These are phyloP conservation scores for Moxostoma hubbsi DNA, from an alignment of 2,797 vertebrate species.

Conservation along the genomic window DNA sequence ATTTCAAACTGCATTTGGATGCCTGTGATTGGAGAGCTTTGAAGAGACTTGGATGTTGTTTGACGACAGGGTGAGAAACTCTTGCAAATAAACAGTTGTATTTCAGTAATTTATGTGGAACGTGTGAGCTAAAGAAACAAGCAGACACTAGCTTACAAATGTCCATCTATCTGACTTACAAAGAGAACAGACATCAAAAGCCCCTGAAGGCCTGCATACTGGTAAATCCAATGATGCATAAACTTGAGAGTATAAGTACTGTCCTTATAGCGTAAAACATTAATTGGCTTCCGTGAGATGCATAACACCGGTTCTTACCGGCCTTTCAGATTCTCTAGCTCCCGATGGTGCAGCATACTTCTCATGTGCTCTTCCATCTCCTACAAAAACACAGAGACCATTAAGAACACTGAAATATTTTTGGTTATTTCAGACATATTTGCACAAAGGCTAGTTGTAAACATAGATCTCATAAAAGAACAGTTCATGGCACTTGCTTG, in stretches of 20 bases:
- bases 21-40: too few relatives aligned
- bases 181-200: background rate
- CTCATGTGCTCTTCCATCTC: slow-evolving; percentile 97
- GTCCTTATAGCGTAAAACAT: background rate
- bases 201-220: background rate
- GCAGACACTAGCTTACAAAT: background rate
- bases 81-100: too few relatives aligned
- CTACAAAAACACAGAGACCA: slow-evolving; percentile 69
- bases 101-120: too few relatives aligned
- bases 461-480: too few relatives aligned
- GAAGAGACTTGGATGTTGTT: too few relatives aligned
- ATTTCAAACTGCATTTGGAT: too few relatives aligned
- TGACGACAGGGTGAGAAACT: too few relatives aligned
- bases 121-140: too few relatives aligned
- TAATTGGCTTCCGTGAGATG: background rate
- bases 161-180: too few relatives aligned
- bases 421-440: too few relatives aligned
- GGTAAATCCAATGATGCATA: background rate
- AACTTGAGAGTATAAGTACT: background rate
- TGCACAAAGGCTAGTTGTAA: too few relatives aligned
- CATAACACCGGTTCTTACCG: slow-evolving; percentile 78
- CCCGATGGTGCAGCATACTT: slow-evolving; percentile 98
- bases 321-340: slow-evolving; percentile 96
- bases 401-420: background rate
- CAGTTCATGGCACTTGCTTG: too few relatives aligned